Evolutionary conservation across 2,113 vertebrate species (phyloP).

Genomic region (Antechinus stuartii): DNA sequence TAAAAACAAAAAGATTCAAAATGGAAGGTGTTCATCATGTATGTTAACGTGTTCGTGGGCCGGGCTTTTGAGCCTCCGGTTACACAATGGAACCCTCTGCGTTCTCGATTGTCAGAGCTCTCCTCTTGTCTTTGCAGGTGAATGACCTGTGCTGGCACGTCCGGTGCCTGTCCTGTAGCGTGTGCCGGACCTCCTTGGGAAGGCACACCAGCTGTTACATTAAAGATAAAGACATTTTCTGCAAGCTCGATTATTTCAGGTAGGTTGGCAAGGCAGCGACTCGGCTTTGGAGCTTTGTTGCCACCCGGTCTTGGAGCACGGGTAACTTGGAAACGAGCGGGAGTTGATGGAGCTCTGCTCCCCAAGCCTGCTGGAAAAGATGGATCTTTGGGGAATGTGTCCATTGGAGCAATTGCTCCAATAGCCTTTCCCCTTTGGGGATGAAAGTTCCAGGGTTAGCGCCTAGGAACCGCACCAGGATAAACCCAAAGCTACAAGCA

Average conservation of each 20-base stretch:
- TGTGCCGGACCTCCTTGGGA: conserved; percentile 95
- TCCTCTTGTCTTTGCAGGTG: conserved; percentile 85
- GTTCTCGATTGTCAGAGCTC: neutral
- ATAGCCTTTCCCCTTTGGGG: conserved; percentile 11
- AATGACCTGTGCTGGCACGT: conserved; percentile 99
- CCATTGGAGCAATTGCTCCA: neutral
- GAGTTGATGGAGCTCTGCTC: neutral
- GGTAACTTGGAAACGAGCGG: conserved; percentile 32
- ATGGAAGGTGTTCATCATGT: neutral
- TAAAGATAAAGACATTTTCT: conserved; percentile 99
- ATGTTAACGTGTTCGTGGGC: neutral
- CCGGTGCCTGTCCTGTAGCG: conserved; percentile 97
- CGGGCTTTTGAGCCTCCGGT: neutral
- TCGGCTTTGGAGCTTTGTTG: neutral
- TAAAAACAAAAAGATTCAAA: neutral
- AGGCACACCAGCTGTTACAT: conserved; percentile 98
- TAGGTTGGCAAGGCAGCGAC: conserved; percentile 72
- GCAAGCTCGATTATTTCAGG: conserved; percentile 99
- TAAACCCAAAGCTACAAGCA: neutral
- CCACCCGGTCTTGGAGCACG: neutral
- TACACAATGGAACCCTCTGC: neutral
- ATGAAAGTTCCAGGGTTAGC: conserved; percentile 7
- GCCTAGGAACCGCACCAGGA: neutral
- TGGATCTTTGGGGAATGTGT: neutral
- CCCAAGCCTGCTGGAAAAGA: too few species aligned